Conservation (phyloP, 1,140 invertebrate species). For the Goniozus legneri region DNA sequence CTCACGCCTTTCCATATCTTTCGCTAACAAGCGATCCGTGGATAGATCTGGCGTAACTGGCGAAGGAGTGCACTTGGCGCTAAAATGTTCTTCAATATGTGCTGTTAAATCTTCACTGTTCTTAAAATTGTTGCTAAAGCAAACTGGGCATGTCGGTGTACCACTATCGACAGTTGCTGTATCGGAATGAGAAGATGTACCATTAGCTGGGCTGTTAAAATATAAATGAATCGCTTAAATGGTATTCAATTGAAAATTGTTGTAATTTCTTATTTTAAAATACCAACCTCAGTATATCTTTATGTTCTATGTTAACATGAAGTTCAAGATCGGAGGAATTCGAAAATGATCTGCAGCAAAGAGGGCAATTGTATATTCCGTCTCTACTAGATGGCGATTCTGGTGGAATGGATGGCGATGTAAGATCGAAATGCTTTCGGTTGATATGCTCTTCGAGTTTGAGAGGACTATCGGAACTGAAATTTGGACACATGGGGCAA, state of each 20-base stretch:
- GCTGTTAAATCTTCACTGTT: conserved; percentile 58
- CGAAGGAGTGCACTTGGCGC: conserved; percentile 50
- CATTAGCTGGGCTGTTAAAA: conserved; percentile 43
- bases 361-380: conserved; percentile 62
- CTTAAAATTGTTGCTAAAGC: conserved; percentile 53
- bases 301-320: conserved; percentile 82
- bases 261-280: no score
- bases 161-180: conserved; percentile 37
- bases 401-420: conserved; percentile 67
- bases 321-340: conserved; percentile 75
- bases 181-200: conserved; percentile 34
- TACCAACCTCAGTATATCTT: conserved; percentile 65
- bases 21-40: conserved; percentile 58
- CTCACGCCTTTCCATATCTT: conserved; percentile 64
- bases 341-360: conserved; percentile 70
- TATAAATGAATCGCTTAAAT: no score
- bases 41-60: conserved; percentile 55
- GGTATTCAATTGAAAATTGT: conserved; percentile 45
- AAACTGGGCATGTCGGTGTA: conserved; percentile 57
- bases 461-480: conserved; percentile 68
- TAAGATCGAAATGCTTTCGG: conserved; percentile 77
- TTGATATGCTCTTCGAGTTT: conserved; percentile 83
- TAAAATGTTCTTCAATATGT: conserved; percentile 71
- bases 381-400: conserved; percentile 46
- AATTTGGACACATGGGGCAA: conserved; percentile 75